Evolutionary conservation across 2,797 vertebrate species (phyloP).

Genomic region (Gallinago solitaria): DNA sequence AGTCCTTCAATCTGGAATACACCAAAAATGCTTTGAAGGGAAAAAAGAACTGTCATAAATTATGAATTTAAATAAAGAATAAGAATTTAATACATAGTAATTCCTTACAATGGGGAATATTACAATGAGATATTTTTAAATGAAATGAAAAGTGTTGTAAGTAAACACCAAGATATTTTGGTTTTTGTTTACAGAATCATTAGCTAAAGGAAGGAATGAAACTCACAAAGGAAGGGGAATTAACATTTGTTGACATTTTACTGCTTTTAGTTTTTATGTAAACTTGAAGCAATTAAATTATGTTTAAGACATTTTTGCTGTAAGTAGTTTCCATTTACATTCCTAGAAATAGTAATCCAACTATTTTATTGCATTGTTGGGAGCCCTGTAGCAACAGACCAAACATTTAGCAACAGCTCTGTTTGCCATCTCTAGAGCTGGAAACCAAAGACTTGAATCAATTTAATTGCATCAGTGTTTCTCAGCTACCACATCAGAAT

Average conservation of each 20-base stretch:
- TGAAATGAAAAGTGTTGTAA: constrained; percentile 74
- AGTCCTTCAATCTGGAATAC: not conserved
- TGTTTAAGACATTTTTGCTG: constrained; percentile 74
- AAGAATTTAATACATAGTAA: not conserved
- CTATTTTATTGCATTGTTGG: constrained; percentile 64
- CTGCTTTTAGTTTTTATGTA: constrained; percentile 77
- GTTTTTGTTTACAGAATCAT: constrained; percentile 58
- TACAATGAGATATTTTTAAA: constrained; percentile 63
- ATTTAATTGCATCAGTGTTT: constrained; percentile 62
- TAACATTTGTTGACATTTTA: constrained; percentile 81
- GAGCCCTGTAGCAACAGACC: constrained; percentile 57
- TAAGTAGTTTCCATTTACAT: constrained; percentile 75
- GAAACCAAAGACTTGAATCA: constrained; percentile 67
- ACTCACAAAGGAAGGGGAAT: constrained; percentile 68
- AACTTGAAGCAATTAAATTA: constrained; percentile 80
- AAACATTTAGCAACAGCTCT: constrained; percentile 59
- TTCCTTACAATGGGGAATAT: not conserved
- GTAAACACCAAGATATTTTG: constrained; percentile 67
- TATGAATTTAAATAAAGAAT: not conserved
- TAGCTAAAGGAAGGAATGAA: constrained; percentile 58
- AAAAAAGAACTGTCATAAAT: not conserved
- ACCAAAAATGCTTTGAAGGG: not conserved
- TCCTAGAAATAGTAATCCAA: constrained; percentile 69
- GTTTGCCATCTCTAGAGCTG: constrained; percentile 71
- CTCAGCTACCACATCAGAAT: not conserved